Percentiles rank a stretch among this genome's conserved stretches.
Evolutionary conservation across 2,797 vertebrate species (phyloP).

Genomic region (Channa striata): DNA sequence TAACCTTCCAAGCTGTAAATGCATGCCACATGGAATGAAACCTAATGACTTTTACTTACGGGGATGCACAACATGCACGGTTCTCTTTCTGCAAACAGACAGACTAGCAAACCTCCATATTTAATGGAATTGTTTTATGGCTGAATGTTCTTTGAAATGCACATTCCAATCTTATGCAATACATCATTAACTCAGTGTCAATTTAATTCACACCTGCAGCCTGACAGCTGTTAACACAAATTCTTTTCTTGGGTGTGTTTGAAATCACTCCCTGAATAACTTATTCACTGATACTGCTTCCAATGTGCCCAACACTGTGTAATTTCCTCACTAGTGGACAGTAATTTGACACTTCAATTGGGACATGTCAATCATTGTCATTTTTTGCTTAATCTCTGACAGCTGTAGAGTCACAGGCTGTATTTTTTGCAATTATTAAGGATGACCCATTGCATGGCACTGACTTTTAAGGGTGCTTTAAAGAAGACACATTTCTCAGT

Average conservation of each 20-base stretch:
- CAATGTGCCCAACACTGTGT: neutral
- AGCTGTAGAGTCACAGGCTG: no score
- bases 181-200: neutral
- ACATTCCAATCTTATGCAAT: neutral
- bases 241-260: neutral
- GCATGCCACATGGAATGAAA: neutral
- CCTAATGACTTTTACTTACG: no score
- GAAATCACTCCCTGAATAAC: neutral
- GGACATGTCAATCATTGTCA: no score
- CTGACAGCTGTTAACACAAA: neutral
- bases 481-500: no score
- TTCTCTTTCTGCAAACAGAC: neutral
- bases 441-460: no score
- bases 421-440: no score
- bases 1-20: neutral
- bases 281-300: neutral
- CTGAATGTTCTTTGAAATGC: neutral
- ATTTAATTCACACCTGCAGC: neutral
- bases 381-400: no score
- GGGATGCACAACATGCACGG: neutral
- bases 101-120: neutral
- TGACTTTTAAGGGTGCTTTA: no score
- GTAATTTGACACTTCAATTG: no score
- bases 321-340: neutral
- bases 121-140: neutral